phyloP scores from a whole-genome alignment of 30 jellyfish, hydroid and myxozoan species.

The Sanderia malayensis region DNA sequence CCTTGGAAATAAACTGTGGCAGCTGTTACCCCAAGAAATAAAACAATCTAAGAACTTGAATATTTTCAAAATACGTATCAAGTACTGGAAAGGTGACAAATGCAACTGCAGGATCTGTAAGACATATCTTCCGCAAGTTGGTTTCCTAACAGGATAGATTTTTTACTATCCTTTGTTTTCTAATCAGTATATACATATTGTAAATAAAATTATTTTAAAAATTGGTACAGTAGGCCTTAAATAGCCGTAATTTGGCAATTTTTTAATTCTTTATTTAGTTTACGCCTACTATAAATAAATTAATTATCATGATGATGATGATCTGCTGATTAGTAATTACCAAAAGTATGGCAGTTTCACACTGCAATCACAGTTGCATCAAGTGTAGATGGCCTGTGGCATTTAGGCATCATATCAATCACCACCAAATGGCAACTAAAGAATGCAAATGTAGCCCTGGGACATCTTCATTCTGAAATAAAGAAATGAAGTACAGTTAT shows the following conservation, averaged over 20 bases:
- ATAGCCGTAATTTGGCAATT: conserved; percentile 1
- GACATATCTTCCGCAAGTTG: conserved; percentile 7
- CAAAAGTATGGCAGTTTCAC: too few relatives aligned
- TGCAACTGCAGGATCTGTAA: conserved; percentile 32
- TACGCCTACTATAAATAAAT: not conserved
- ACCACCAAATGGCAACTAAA: too few relatives aligned
- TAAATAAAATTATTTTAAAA: too few relatives aligned
- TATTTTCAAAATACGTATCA: not conserved
- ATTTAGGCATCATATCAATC: too few relatives aligned
- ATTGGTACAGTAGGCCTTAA: not conserved
- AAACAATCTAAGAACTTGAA: conserved; percentile 7
- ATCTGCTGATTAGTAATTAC: too few relatives aligned
- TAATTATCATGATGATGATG: conserved; percentile 22
- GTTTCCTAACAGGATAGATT: conserved; percentile 5
- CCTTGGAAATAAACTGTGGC: conserved; percentile 11
- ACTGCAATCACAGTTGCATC: too few relatives aligned
- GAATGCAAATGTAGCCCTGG: too few relatives aligned
- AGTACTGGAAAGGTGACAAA: conserved; percentile 16
- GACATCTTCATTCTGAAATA: too few relatives aligned
- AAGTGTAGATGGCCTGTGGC: too few relatives aligned
- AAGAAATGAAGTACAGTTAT: too few relatives aligned
- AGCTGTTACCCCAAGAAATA: conserved; percentile 7
- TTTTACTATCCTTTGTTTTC: not conserved
- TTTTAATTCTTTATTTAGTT: not conserved
- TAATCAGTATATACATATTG: not conserved